Base-by-base conservation (phyloP, 2,888 invertebrate species). In the Aphodius sticticus region DNA sequence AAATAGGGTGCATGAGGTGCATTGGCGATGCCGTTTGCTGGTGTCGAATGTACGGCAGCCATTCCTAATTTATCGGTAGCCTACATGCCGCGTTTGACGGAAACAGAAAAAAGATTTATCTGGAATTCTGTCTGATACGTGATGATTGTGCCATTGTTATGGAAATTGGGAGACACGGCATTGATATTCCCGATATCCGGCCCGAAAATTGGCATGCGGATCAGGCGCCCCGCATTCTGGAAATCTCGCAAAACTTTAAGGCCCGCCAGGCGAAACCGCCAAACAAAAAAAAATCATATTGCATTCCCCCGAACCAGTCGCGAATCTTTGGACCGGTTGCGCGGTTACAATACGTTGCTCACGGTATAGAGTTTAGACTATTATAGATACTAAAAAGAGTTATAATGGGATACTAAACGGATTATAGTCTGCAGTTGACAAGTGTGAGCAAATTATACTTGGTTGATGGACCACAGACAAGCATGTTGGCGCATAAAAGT, bases 151-250 rank as follows among this genome's bases (percentile, higher is more conserved):
- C 81, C 82, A 84, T 84, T 84, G 84, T 84, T 83, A 84, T 84
- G 83, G 82, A 83, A 83, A 83, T 83, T 70, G 74, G 74, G 80
- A 82, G 79, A 81, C 81, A 80, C 79, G 81, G 79, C 81, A 83
- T 84, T 84, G 84, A 84, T 84, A 84, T 82, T 84, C 82, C 82
- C 84, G 82, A 83, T 84, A 84, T 84, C 82, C 84, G 81, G 81
- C 81, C 82, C 81, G 78, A 78, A 82, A 84, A 83, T 83, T 84
- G 84, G 81, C 84, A 83, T 83, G 83, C 84, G 80, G 76, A 72
- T 81, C 83, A 78, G 82, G 82, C 81, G 79, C 37, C n/a, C 75
- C 36, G 81, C 76, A 80, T 82, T 82, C 82, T 82, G 83, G 74
- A 79, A 78, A 71, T 81, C 76, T 79, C 81, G 80, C 78, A 69